phyloP scores from a whole-genome alignment of 2,888 invertebrate genomes.

The Charanyca ferruginea region DNA sequence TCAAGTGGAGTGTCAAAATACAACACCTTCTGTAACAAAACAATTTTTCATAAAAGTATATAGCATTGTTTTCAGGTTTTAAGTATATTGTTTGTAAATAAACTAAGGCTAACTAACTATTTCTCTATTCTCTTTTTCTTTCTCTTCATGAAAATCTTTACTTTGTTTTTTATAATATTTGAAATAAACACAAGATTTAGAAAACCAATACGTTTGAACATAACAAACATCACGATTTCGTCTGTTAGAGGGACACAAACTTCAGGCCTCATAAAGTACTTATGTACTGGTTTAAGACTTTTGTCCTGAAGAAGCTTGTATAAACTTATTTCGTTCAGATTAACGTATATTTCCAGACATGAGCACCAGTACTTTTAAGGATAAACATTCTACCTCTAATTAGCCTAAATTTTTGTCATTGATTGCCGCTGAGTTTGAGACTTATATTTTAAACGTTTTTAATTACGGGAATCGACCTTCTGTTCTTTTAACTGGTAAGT shows the following conservation, averaged over 20 bases:
- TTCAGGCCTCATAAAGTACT: not conserved
- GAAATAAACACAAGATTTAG: not conserved
- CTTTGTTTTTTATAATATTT: conserved; percentile 27
- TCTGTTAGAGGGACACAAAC: not conserved
- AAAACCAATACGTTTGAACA: conserved; percentile 4
- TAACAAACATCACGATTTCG: not conserved
- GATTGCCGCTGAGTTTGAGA: no score
- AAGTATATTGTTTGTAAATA: conserved; percentile 16
- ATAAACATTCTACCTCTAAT: no score
- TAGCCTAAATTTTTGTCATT: no score
- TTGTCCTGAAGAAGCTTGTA: no score
- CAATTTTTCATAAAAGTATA: conserved; percentile 11
- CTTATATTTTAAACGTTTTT: no score
- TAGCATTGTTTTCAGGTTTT: conserved; percentile 29
- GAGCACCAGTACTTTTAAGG: no score
- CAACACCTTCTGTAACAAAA: conserved; percentile 15
- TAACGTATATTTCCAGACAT: no score
- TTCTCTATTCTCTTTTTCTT: conserved; percentile 35
- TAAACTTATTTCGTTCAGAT: no score
- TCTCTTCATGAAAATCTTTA: not conserved
- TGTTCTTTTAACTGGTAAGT: not conserved
- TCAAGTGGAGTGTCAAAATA: conserved; percentile 40
- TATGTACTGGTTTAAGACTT: no score
- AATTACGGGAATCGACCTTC: not conserved
- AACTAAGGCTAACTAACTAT: conserved; percentile 21